Evolutionary conservation across 2,888 invertebrate species (phyloP), one percentile per base, ranked within the genome.

Genomic region (Hyposoter dolosus): DNA sequence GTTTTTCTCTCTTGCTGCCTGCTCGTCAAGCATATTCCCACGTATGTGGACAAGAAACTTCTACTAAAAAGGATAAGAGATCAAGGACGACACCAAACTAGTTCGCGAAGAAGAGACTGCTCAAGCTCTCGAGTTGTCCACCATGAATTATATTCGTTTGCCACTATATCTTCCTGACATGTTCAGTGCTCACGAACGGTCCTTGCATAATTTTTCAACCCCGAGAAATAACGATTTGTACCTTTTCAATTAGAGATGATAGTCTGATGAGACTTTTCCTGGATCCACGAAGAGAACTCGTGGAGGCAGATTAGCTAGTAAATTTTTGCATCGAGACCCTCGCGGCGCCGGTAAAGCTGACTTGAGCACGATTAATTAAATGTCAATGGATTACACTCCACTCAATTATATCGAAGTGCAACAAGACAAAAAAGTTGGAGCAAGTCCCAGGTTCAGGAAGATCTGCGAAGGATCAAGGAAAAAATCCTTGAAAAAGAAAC

Each of bases 321-420:
- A 56, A 72, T 56, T 74, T 81, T 35, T 53, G 53, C 28, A 77
- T n/a, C 47, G 28, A 40, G 35, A 10, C 0, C 12, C 19, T 32
- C 65, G 43, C 65, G 43, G 56, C 60, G 12, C 15, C n/a, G 19
- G 15, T 35, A 45, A 60, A 81, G 71, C 74, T 63, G 47, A 68
- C 65, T 60, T 15, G 45, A 69, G 74, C 40, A 23, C 68, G 47
- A 50, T 80, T 76, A 71, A 84, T 85, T 79, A 81, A 82, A 79
- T 79, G 72, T 47, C 77, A 45, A 79, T 75, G 74, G 69, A 85
- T 79, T 79, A 75, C 69, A 45, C 35, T 35, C n/a, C 68, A 65
- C 47, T 85, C 53, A 65, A 66, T 82, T 87, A 75, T 66, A 65
- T 76, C 50, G 17, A 60, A 65, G 45, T 19, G 43, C 19, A 74